Evolutionary conservation across 2,113 vertebrate species (phyloP).

Genomic region (Silurus meridionalis): DNA sequence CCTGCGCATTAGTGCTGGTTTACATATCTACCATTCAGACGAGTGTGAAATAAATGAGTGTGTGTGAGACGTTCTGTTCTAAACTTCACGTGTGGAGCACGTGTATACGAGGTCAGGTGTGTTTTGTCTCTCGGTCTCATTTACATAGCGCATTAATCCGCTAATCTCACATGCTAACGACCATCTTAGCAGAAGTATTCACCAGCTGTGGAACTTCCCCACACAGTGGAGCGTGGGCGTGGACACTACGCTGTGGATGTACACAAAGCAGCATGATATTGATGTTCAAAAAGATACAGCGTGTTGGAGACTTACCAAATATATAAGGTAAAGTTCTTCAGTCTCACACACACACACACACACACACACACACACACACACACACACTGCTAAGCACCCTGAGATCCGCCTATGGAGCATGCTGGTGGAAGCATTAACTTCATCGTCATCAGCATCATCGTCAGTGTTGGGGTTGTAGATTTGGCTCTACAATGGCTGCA

Average conservation of each 20-base stretch:
- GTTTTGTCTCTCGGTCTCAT: not conserved
- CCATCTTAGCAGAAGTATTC: not conserved
- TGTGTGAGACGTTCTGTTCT: too few species aligned
- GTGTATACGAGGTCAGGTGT: not conserved
- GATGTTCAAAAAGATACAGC: too few species aligned
- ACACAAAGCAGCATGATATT: too few species aligned
- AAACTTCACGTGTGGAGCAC: not conserved
- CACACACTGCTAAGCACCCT: not conserved
- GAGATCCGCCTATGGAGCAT: not conserved
- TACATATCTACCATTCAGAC: not conserved
- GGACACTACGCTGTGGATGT: too few species aligned
- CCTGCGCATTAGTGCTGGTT: not conserved
- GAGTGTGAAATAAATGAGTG: not conserved
- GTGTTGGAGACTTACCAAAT: too few species aligned
- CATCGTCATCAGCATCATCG: not conserved
- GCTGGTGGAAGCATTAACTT: not conserved
- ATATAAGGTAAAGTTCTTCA: too few species aligned
- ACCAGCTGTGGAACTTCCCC: too few species aligned
- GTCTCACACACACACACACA: too few species aligned
- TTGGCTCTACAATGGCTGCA: not conserved
- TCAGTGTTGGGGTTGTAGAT: too few species aligned
- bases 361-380: too few species aligned
- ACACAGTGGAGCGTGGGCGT: too few species aligned
- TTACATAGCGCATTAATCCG: not conserved
- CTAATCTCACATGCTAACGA: not conserved